These are phyloP conservation scores for Equus przewalskii DNA, from an alignment of 2,113 vertebrate genomes.

Conservation along the genomic window DNA sequence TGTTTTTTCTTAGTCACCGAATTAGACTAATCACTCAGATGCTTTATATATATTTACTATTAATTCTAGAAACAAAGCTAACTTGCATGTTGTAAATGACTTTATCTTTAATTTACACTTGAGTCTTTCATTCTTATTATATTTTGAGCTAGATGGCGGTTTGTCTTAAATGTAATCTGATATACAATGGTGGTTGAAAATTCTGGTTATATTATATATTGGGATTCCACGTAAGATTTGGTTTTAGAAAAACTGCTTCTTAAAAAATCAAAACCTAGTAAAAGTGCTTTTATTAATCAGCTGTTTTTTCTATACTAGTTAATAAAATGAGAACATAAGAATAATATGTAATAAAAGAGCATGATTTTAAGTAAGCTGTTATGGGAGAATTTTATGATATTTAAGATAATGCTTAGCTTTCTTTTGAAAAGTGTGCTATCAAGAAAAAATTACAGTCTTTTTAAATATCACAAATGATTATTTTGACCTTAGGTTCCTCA, in stretches of 20 bases:
- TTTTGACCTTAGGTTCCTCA: conserved; percentile 95
- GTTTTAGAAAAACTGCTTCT: background rate
- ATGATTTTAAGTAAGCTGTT: conserved; percentile 47
- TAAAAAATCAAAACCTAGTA: conserved; percentile 6
- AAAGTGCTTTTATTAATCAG: conserved; percentile 41
- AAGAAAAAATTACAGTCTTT: conserved; percentile 3
- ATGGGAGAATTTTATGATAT: conserved; percentile 31
- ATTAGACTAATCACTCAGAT: background rate
- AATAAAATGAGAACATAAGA: conserved; percentile 60
- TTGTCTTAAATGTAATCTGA: background rate
- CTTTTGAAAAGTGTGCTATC: background rate
- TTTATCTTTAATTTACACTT: conserved; percentile 45
- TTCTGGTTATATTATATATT: background rate
- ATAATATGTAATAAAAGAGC: background rate
- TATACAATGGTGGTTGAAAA: background rate
- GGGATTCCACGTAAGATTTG: background rate
- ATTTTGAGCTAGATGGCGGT: background rate
- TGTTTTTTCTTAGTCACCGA: background rate
- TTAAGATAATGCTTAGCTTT: conserved; percentile 28
- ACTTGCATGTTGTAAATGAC: background rate
- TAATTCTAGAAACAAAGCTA: conserved; percentile 33
- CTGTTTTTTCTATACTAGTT: conserved; percentile 16
- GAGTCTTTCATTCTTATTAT: conserved; percentile 12
- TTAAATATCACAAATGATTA: conserved; percentile 35
- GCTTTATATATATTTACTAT: background rate